Conservation (phyloP, 2,113 vertebrate species). For the Hepsetus odoe region DNA sequence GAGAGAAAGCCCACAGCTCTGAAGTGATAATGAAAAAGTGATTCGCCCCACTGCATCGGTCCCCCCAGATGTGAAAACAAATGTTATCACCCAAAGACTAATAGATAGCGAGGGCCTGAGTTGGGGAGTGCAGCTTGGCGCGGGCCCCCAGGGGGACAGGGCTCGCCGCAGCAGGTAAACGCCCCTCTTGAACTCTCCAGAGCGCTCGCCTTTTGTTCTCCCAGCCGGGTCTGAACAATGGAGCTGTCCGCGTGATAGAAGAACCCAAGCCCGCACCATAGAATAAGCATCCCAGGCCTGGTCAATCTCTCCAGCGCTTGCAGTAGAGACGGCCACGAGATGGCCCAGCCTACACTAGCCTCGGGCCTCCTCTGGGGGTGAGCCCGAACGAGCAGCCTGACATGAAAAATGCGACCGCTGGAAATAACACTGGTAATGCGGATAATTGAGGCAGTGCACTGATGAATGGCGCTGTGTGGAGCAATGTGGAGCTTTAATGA, state of each 20-base stretch:
- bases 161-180: slow-evolving; percentile 72
- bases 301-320: slow-evolving; percentile 26
- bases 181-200: slow-evolving; percentile 66
- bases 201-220: slow-evolving; percentile 70
- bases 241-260: slow-evolving; percentile 70
- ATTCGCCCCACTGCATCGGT: slow-evolving; percentile 2
- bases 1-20: not conserved
- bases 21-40: slow-evolving; percentile 60
- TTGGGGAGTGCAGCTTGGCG: slow-evolving; percentile 43
- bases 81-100: slow-evolving; percentile 70
- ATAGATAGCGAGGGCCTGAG: slow-evolving; percentile 64
- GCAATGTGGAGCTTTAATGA: slow-evolving; percentile 50
- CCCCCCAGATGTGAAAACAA: slow-evolving; percentile 64
- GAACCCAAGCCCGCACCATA: slow-evolving; percentile 68
- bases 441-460: slow-evolving; percentile 47
- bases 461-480: slow-evolving; percentile 50
- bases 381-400: slow-evolving; percentile 41
- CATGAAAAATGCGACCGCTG: slow-evolving; percentile 55
- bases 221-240: slow-evolving; percentile 65
- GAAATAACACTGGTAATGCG: slow-evolving; percentile 52
- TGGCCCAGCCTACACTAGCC: slow-evolving; percentile 19
- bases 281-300: slow-evolving; percentile 59
- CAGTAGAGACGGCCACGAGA: slow-evolving; percentile 46
- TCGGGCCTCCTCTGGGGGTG: not conserved
- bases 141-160: slow-evolving; percentile 54